Conservation (phyloP, 2,888 invertebrate species). For the Leptopilina drosophilae region DNA sequence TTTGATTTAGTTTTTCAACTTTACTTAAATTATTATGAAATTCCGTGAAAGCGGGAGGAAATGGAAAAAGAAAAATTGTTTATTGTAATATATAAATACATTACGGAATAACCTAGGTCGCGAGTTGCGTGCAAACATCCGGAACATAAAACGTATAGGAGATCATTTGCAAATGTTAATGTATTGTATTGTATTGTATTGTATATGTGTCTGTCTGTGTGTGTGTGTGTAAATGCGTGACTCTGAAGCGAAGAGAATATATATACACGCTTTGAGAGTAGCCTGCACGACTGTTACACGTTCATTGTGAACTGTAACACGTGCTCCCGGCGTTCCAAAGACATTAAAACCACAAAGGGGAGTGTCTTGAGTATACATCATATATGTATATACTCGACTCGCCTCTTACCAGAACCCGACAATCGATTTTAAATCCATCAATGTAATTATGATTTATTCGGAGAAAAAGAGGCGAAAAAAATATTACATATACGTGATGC, state of each 20-base stretch:
- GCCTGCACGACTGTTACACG: constrained; percentile 26
- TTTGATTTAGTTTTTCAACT: too few relatives aligned
- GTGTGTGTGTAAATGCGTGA: constrained; percentile 12
- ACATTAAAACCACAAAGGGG: constrained; percentile 52
- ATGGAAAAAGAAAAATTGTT: too few relatives aligned
- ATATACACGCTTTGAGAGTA: background rate
- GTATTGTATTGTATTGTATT: too few relatives aligned
- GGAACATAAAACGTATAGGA: constrained; percentile 21
- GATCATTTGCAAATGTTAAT: constrained; percentile 23
- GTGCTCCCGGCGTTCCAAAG: constrained; percentile 48
- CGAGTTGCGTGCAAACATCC: constrained; percentile 31
- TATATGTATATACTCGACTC: constrained; percentile 1
- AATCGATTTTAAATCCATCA: constrained; percentile 23
- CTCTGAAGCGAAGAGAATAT: background rate
- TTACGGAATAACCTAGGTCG: background rate
- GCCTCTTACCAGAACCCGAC: background rate
- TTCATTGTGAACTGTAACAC: constrained; percentile 49
- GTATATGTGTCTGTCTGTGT: too few relatives aligned
- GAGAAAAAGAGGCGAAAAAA: constrained; percentile 47
- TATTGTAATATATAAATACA: background rate
- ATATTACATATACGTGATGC: background rate
- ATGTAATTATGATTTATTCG: constrained; percentile 56
- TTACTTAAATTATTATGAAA: too few relatives aligned
- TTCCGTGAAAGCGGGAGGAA: too few relatives aligned
- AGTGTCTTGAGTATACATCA: constrained; percentile 48